phyloP scores from a whole-genome alignment of 2,888 invertebrate species.

The Bursaphelenchus okinawaensis region DNA sequence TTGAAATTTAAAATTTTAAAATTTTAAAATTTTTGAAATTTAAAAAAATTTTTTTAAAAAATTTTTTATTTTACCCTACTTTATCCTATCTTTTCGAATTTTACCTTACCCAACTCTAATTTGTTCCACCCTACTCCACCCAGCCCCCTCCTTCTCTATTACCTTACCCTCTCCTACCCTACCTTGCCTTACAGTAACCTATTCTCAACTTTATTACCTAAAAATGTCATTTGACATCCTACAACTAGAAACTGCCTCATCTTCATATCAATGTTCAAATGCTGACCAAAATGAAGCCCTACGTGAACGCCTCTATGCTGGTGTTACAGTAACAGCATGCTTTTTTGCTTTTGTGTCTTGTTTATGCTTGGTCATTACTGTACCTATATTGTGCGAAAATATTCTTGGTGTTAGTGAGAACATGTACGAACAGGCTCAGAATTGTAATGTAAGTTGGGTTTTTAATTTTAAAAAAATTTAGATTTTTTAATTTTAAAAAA shows the following conservation, averaged over 20 bases:
- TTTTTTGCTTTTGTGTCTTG: not conserved
- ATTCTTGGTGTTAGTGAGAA: not conserved
- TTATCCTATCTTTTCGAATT: too few relatives aligned
- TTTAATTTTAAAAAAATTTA: not conserved
- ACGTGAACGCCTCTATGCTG: not conserved
- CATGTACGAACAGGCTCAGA: not conserved
- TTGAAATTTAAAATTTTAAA: too few relatives aligned
- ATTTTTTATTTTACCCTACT: too few relatives aligned
- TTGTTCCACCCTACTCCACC: too few relatives aligned
- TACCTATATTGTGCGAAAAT: not conserved
- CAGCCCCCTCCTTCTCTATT: too few relatives aligned
- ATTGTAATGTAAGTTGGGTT: not conserved
- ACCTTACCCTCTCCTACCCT: too few relatives aligned
- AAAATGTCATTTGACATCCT: not conserved
- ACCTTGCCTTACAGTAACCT: too few relatives aligned
- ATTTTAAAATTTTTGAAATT: too few relatives aligned
- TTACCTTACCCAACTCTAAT: too few relatives aligned
- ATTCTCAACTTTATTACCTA: too few relatives aligned
- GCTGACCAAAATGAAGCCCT: not conserved
- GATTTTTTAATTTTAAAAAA: not conserved
- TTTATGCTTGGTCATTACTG: not conserved
- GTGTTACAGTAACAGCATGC: not conserved
- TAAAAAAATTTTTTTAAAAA: too few relatives aligned
- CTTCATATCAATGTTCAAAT: not conserved
- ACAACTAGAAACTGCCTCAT: not conserved